Percentiles rank a stretch among this genome's conserved stretches.
These are phyloP conservation scores for Cercopithecus mona DNA, from an alignment of 2,113 vertebrate species.

Conservation along the genomic window DNA sequence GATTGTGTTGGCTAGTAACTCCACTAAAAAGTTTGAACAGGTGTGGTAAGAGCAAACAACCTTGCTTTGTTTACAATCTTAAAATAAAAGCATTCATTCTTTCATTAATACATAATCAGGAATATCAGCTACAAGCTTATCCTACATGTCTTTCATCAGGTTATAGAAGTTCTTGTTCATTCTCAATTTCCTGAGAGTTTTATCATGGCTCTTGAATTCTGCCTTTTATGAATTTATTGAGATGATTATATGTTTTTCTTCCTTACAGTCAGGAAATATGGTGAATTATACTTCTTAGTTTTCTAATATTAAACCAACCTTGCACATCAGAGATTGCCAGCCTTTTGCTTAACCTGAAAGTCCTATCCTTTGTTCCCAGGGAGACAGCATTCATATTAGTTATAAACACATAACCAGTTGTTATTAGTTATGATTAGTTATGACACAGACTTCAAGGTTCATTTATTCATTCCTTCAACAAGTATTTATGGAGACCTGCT, in stretches of 20 bases:
- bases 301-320: neutral
- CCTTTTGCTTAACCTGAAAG: neutral
- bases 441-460: neutral
- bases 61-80: neutral
- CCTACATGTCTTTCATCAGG: neutral
- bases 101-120: neutral
- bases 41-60: neutral
- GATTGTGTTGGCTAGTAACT: neutral
- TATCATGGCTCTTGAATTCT: neutral
- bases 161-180: neutral
- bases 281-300: neutral
- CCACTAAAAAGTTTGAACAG: neutral
- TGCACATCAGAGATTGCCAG: neutral
- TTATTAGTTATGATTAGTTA: neutral
- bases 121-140: neutral
- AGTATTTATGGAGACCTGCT: neutral
- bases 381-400: neutral
- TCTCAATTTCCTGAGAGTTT: neutral
- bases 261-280: neutral
- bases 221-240: neutral
- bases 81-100: neutral
- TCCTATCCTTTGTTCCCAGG: neutral
- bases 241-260: neutral
- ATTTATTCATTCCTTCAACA: conserved; percentile 6
- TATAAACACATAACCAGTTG: neutral